Evolutionary conservation across 2,888 invertebrate genomes (phyloP).

Genomic region (Habrosyne pyritoides): DNA sequence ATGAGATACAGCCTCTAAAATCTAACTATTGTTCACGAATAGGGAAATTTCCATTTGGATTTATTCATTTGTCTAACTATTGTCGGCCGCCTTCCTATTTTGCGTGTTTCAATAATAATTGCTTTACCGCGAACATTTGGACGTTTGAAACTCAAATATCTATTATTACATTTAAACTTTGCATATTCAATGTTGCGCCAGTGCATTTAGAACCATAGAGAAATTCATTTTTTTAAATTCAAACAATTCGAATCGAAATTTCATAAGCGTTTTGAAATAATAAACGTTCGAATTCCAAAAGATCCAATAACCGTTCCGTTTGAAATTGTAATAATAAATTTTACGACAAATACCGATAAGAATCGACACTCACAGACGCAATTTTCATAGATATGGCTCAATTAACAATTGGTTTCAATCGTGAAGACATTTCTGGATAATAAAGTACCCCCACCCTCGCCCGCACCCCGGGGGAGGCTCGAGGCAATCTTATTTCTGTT

Average conservation of each 20-base stretch:
- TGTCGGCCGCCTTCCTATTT: constrained; percentile 63
- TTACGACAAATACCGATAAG: constrained; percentile 79
- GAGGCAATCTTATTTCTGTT: constrained; percentile 82
- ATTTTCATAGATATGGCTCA: constrained; percentile 83
- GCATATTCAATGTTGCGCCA: constrained; percentile 1
- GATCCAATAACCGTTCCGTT: constrained; percentile 58
- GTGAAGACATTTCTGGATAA: constrained; percentile 79
- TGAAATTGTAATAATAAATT: constrained; percentile 65
- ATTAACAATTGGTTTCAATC: constrained; percentile 84
- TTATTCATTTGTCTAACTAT: constrained; percentile 83
- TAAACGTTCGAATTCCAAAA: constrained; percentile 45
- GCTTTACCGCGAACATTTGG: constrained; percentile 45
- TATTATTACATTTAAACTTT: constrained; percentile 18
- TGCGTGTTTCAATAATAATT: constrained; percentile 59
- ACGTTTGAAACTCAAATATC: constrained; percentile 25
- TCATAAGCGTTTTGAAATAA: constrained; percentile 19
- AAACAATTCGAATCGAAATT: constrained; percentile 15
- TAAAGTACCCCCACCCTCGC: constrained; percentile 70
- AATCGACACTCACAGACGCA: constrained; percentile 76
- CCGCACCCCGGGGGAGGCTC: constrained; percentile 52
- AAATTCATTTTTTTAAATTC: constrained; percentile 32
- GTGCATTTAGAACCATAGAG: constrained; percentile 19
- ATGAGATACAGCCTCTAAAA: constrained; percentile 81
- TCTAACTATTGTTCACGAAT: constrained; percentile 82
- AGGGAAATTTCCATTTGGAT: constrained; percentile 82